Evolutionary conservation across 1,140 invertebrate species (phyloP).

Genomic region (Brachionus angularis): DNA sequence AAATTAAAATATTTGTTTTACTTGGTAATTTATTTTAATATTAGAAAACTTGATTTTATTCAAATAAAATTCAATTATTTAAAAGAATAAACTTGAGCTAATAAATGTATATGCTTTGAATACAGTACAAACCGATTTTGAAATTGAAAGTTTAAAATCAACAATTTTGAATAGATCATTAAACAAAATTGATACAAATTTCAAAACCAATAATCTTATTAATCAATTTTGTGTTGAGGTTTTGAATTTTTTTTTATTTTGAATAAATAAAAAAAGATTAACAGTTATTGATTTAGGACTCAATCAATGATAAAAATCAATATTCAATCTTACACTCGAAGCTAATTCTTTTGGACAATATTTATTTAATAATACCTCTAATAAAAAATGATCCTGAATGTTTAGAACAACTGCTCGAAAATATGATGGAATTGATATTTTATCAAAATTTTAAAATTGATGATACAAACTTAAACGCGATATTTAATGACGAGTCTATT

Average conservation of each 20-base stretch:
- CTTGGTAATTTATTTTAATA: background rate
- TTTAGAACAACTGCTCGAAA: background rate
- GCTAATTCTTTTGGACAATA: conserved; percentile 11
- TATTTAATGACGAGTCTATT: conserved; percentile 7
- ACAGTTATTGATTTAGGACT: background rate
- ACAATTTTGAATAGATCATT: no score
- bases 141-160: no score
- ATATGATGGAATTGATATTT: background rate
- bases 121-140: no score
- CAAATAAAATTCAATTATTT: no score
- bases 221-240: no score
- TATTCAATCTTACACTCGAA: background rate
- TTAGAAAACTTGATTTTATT: no score
- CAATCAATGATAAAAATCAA: background rate
- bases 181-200: no score
- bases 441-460: background rate
- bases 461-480: background rate
- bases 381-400: background rate
- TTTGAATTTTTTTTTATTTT: background rate
- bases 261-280: background rate
- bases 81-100: conserved; percentile 11
- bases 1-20: background rate
- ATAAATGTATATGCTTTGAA: no score
- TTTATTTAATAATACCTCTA: conserved; percentile 14
- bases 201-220: no score